Evolutionary conservation across 2,888 invertebrate genomes (phyloP), one percentile per base, ranked within the genome.

Genomic region (Caenorhabditis uteleia): DNA sequence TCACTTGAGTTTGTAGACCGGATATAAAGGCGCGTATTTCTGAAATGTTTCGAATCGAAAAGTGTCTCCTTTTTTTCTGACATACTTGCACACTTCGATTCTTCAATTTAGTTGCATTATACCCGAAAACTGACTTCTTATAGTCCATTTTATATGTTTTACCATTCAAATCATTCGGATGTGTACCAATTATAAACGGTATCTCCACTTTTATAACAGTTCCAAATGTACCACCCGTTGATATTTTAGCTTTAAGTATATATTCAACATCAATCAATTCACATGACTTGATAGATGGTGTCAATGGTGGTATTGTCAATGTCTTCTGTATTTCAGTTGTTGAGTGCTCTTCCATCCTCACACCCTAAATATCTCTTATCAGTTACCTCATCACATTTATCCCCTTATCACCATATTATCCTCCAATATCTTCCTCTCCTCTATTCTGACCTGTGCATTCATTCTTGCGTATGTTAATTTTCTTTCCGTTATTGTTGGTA

Each of bases 121-220:
- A 62, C 1, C 62, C 62, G 16, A 62, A 62, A n/a, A 56, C 36
- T 7, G 62, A 62, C 25, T 44, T 42, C 53, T 62, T 62, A 36
- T 48, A 62, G 10, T 54, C 54, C 8, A 36, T 14, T 38, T 10
- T 7, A 14, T 1, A 20, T 29, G 27, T 26, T 26, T 39, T 20
- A 53, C 51, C 44, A 44, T 7, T 39, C n/a, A n/a, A 49, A 7
- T 53, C 50, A 16, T 43, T 47, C 14, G 53, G 53, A 34, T 38
- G 39, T 10, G 55, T 61, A 14, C 50, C 55, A 18, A 55, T 55
- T 10, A 59, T 43, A 16, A 59, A 59, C 1, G 62, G 56, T 1
- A 51, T 26, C 23, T 62, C 56, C 21, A 62, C 10, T 53, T 62
- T 62, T 14, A 62, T 29, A 3, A 27, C 39, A 36, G 38, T 62